Conservation (phyloP, 2,888 invertebrate genomes). For the Diogma glabrata region DNA sequence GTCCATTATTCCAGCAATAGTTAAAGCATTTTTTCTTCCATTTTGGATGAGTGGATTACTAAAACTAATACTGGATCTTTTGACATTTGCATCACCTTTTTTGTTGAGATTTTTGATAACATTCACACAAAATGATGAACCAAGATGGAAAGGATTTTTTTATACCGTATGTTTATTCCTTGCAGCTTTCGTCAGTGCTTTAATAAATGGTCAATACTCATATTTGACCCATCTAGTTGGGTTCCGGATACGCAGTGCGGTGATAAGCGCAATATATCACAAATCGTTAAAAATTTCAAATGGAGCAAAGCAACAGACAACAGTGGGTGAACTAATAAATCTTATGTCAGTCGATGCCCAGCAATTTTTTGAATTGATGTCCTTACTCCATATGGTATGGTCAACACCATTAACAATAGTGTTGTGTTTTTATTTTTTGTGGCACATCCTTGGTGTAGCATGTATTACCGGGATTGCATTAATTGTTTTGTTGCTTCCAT, state of each 20-base stretch:
- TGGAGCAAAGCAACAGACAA: constrained; percentile 33
- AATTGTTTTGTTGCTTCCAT: constrained; percentile 42
- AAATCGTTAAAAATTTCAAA: constrained; percentile 38
- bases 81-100: constrained; percentile 16
- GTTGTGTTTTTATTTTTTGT: constrained; percentile 40
- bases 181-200: constrained; percentile 39
- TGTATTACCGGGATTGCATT: constrained; percentile 44
- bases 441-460: constrained; percentile 41
- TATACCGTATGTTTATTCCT: constrained; percentile 42
- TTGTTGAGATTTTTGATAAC: constrained; percentile 26
- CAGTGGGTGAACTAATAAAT: constrained; percentile 41
- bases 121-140: constrained; percentile 27
- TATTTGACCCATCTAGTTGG: constrained; percentile 42
- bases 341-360: constrained; percentile 41
- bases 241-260: constrained; percentile 41
- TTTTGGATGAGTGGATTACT: constrained; percentile 14
- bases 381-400: constrained; percentile 39
- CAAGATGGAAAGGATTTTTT: constrained; percentile 45
- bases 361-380: constrained; percentile 35
- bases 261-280: constrained; percentile 43
- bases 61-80: constrained; percentile 8
- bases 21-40: constrained; percentile 13
- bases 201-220: constrained; percentile 44
- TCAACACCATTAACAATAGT: constrained; percentile 42
- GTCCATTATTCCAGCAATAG: constrained; percentile 14